phyloP scores from a whole-genome alignment of 2,113 vertebrate species.

The Maccullochella peelii region DNA sequence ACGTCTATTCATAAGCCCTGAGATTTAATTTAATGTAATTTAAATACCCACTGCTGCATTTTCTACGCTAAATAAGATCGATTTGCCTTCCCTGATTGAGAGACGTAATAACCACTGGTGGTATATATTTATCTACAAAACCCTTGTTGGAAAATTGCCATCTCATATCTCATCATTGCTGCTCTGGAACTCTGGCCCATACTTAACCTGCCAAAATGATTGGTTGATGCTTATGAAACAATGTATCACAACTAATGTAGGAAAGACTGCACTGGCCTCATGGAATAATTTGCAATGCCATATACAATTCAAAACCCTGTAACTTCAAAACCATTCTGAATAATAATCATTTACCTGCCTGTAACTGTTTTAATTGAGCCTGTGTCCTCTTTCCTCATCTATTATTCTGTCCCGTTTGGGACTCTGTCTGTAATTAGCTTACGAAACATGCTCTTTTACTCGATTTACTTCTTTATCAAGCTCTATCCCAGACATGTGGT shows the following conservation, averaged over 20 bases:
- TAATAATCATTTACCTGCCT: not conserved
- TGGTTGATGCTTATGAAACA: conserved; percentile 5
- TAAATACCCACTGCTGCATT: not conserved
- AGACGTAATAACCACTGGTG: not conserved
- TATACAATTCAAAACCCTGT: not conserved
- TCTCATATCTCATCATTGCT: conserved; percentile 5
- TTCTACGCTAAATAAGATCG: not conserved
- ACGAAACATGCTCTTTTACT: not conserved
- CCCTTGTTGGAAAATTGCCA: not conserved
- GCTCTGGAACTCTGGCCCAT: not conserved
- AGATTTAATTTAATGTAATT: not conserved
- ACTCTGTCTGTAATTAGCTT: not conserved
- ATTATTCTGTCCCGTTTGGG: not conserved
- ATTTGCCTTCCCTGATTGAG: not conserved
- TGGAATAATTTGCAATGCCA: not conserved
- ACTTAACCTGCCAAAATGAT: not conserved
- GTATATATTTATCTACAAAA: not conserved
- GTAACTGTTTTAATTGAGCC: not conserved
- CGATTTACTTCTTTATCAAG: not conserved
- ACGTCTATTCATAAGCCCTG: not conserved
- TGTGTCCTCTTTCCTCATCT: not conserved
- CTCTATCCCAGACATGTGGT: not conserved
- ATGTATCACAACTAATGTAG: conserved; percentile 1
- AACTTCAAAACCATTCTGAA: not conserved
- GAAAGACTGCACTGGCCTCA: not conserved